Percentiles rank a stretch among this genome's conserved stretches.
These are phyloP conservation scores for Lipophrys pholis DNA, from an alignment of 2,113 vertebrate genomes.

Conservation along the genomic window DNA sequence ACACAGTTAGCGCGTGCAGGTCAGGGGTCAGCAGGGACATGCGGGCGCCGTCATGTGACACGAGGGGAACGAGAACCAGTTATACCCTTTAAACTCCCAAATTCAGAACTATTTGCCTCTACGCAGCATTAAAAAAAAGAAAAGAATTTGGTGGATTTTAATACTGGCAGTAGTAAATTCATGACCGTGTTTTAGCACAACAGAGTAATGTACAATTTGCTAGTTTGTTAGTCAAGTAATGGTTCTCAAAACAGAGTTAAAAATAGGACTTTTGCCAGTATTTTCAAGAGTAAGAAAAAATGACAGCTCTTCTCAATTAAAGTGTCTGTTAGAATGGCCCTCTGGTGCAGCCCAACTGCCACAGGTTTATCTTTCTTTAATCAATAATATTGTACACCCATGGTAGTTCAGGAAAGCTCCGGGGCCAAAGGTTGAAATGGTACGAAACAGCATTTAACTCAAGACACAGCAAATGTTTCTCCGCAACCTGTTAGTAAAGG, in stretches of 20 bases:
- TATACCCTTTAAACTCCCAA: slow-evolving; percentile 3
- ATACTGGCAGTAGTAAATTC: too few species aligned
- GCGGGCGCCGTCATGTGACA: slow-evolving; percentile 31
- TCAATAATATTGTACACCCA: not conserved
- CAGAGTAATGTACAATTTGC: too few species aligned
- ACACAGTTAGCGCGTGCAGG: slow-evolving; percentile 58
- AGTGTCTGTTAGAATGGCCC: not conserved
- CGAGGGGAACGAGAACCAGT: slow-evolving; percentile 4
- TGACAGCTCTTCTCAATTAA: not conserved
- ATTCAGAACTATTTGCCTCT: slow-evolving; percentile 2
- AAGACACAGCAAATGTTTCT: not conserved
- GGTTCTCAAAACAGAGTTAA: too few species aligned
- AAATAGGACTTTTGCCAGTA: too few species aligned
- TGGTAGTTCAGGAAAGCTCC: not conserved
- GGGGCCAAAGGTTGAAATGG: not conserved
- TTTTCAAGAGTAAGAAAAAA: too few species aligned
- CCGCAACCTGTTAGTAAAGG: slow-evolving; percentile 1
- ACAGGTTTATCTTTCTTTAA: not conserved
- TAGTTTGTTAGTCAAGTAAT: too few species aligned
- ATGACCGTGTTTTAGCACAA: too few species aligned
- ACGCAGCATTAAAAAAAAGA: too few species aligned
- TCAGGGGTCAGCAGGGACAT: slow-evolving; percentile 41
- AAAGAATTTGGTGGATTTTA: too few species aligned
- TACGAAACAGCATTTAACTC: not conserved
- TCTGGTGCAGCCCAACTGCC: not conserved